Evolutionary conservation across 1,140 invertebrate genomes (phyloP).

Genomic region (Amyelois transitella): DNA sequence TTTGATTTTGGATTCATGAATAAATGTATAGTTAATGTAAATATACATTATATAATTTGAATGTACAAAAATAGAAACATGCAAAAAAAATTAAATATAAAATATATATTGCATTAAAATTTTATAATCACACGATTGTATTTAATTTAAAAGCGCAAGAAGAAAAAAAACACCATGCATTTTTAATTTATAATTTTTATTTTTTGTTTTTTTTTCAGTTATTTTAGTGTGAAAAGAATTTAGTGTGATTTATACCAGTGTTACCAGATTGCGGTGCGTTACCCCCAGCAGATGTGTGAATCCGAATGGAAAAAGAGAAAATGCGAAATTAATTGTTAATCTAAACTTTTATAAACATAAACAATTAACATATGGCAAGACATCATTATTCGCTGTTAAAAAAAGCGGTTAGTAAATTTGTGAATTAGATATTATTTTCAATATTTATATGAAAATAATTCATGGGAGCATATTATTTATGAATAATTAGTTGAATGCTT

Average conservation of each 20-base stretch:
- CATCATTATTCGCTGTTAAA: conserved; percentile 39
- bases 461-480: too few species aligned
- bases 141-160: background rate
- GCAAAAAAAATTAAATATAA: too few species aligned
- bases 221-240: conserved; percentile 27
- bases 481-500: too few species aligned
- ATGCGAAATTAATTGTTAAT: conserved; percentile 58
- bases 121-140: too few species aligned
- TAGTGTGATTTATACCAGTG: conserved; percentile 68
- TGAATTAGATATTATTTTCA: conserved; percentile 3
- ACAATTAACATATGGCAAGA: conserved; percentile 33
- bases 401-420: conserved; percentile 20
- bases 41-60: too few species aligned
- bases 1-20: too few species aligned
- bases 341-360: background rate
- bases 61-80: too few species aligned
- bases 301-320: conserved; percentile 70
- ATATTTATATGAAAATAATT: conserved; percentile 10
- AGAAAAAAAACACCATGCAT: background rate
- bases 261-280: conserved; percentile 71
- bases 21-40: too few species aligned
- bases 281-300: conserved; percentile 62
- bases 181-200: background rate
- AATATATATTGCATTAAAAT: too few species aligned
- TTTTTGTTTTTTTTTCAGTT: too few species aligned